A percentile compares a stretch with the other conserved stretches of the same genome.
These are phyloP conservation scores for Perognathus longimembris DNA, from an alignment of 2,113 vertebrate genomes.

Conservation along the genomic window DNA sequence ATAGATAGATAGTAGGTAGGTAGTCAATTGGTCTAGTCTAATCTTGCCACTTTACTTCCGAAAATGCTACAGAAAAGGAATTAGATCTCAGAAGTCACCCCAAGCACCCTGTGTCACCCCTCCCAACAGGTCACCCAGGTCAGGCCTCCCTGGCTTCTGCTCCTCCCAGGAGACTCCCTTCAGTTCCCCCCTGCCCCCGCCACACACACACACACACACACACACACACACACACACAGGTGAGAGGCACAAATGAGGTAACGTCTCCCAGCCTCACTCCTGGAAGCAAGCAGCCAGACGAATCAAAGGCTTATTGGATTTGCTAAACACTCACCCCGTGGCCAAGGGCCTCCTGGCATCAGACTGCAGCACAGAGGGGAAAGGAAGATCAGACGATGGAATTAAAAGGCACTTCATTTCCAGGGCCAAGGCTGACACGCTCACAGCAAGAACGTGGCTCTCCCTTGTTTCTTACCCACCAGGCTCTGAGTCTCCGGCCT, in stretches of 20 bases:
- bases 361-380: constrained; percentile 8
- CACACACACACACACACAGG: neutral
- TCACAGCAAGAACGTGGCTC: neutral
- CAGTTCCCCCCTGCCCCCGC: fast-evolving
- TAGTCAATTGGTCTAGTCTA: neutral
- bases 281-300: constrained; percentile 57
- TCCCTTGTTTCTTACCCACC: neutral
- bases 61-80: neutral
- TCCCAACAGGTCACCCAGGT: neutral
- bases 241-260: constrained; percentile 20
- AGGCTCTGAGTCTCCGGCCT: neutral
- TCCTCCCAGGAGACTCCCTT: neutral
- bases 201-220: too few species aligned
- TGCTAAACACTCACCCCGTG: constrained; percentile 40
- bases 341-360: constrained; percentile 72
- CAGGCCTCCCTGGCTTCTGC: neutral
- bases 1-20: neutral
- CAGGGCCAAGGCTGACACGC: neutral
- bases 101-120: neutral
- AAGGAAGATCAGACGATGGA: constrained; percentile 52
- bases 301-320: constrained; percentile 68
- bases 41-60: neutral
- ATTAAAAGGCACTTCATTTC: constrained; percentile 80
- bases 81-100: neutral
- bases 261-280: constrained; percentile 37